These are phyloP conservation scores for Acanthisitta chloris DNA, from an alignment of 2,113 vertebrate genomes.

Conservation along the genomic window DNA sequence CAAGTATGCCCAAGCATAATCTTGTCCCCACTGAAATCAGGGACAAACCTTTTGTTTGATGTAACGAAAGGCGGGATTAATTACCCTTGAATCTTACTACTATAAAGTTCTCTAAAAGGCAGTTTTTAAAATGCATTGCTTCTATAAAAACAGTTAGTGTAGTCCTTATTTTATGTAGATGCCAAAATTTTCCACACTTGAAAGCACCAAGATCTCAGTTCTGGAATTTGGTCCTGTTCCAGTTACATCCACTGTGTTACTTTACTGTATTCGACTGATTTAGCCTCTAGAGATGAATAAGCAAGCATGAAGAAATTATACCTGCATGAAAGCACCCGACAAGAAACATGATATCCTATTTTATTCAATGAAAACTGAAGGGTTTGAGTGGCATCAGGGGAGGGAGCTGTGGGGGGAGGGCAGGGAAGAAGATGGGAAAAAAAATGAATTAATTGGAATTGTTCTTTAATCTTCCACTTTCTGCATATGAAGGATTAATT, in stretches of 20 bases:
- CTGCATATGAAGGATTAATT: not conserved
- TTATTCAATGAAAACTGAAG: not conserved
- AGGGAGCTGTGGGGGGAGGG: too few species aligned
- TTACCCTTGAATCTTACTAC: not conserved
- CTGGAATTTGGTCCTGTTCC: not conserved
- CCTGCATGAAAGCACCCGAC: not conserved
- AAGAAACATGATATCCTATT: not conserved
- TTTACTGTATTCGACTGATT: not conserved
- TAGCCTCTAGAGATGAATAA: not conserved
- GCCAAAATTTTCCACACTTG: not conserved
- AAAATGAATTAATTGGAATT: not conserved
- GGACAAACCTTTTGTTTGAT: not conserved
- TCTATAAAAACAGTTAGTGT: not conserved
- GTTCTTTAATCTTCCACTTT: not conserved
- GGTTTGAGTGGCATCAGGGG: not conserved
- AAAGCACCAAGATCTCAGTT: not conserved
- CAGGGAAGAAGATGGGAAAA: not conserved
- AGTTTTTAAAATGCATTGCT: not conserved
- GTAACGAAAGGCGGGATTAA: not conserved
- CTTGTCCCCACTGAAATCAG: not conserved
- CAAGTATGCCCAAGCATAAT: not conserved
- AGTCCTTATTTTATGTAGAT: not conserved
- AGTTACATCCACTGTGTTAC: not conserved
- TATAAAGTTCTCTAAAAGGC: not conserved
- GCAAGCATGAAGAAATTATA: not conserved